These are phyloP conservation scores for Acanthacorydalis orientalis DNA, from an alignment of 2,888 invertebrate genomes.

Conservation along the genomic window DNA sequence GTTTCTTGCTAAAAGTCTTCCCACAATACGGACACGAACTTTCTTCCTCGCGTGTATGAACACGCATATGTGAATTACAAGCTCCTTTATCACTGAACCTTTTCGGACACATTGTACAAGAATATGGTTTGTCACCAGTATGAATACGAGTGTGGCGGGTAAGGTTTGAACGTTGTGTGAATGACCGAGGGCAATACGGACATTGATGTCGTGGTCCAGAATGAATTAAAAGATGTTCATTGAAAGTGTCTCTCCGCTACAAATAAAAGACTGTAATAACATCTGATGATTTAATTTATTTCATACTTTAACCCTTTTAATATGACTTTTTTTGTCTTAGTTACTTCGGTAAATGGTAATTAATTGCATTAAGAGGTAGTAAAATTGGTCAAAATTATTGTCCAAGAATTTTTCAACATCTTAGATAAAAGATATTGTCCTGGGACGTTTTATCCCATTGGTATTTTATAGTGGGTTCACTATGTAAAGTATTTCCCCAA, in stretches of 20 bases:
- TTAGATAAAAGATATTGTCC: no score
- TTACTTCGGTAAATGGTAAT: no score
- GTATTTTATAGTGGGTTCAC: no score
- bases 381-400: no score
- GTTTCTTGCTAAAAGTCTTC: slow-evolving; percentile 36
- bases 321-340: no score
- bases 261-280: no score
- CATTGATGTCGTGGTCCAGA: slow-evolving; percentile 39
- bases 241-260: slow-evolving; percentile 38
- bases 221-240: slow-evolving; percentile 39
- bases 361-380: no score
- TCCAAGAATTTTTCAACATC: no score
- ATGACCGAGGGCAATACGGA: slow-evolving; percentile 39
- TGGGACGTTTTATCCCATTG: no score
- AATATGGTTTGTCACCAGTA: slow-evolving; percentile 38
- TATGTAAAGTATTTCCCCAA: no score
- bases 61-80: slow-evolving; percentile 33
- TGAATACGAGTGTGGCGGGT: slow-evolving; percentile 37
- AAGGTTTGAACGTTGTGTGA: slow-evolving; percentile 41
- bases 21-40: slow-evolving; percentile 35
- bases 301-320: no score
- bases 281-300: no score
- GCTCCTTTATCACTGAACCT: slow-evolving; percentile 40
- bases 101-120: slow-evolving; percentile 33
- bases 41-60: slow-evolving; percentile 30